A percentile compares a stretch with the other conserved stretches of the same genome.
These are phyloP conservation scores for Microcebus jonahi DNA, from an alignment of 2,113 vertebrate genomes.

Conservation along the genomic window DNA sequence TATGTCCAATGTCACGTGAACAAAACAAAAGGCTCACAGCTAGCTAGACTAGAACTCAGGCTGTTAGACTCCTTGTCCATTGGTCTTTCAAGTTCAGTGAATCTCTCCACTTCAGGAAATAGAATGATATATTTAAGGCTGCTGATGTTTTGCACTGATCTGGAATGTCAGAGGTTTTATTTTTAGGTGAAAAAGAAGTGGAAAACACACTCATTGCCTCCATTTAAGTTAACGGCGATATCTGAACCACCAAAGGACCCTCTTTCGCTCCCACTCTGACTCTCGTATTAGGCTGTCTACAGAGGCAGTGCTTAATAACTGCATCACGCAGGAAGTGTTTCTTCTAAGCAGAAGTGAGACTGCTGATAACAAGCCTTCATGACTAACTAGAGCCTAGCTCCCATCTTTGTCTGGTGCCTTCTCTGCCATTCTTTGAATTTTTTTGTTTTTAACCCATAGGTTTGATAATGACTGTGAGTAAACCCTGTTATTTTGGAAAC, in stretches of 20 bases:
- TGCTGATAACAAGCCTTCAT: fast-evolving
- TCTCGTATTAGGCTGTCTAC: neutral
- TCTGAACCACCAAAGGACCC: neutral
- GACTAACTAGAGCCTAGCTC: neutral
- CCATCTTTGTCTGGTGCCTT: neutral
- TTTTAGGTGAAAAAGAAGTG: neutral
- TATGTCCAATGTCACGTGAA: neutral
- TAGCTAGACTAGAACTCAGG: neutral
- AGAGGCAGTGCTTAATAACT: neutral
- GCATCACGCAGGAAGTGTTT: neutral
- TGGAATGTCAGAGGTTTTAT: neutral
- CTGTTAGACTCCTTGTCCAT: neutral
- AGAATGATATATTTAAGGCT: neutral
- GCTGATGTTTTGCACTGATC: neutral
- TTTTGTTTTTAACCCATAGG: conserved; percentile 83
- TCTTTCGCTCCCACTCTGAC: neutral
- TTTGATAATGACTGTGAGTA: conserved; percentile 98
- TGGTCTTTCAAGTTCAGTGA: neutral
- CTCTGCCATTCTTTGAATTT: neutral
- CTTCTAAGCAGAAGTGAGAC: neutral
- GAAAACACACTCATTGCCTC: neutral
- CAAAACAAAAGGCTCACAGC: neutral
- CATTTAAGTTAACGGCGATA: neutral
- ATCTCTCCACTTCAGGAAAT: neutral
- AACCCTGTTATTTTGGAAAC: conserved; percentile 98